These are phyloP conservation scores for Echiichthys vipera DNA, from an alignment of 2,797 vertebrate genomes.

Conservation along the genomic window DNA sequence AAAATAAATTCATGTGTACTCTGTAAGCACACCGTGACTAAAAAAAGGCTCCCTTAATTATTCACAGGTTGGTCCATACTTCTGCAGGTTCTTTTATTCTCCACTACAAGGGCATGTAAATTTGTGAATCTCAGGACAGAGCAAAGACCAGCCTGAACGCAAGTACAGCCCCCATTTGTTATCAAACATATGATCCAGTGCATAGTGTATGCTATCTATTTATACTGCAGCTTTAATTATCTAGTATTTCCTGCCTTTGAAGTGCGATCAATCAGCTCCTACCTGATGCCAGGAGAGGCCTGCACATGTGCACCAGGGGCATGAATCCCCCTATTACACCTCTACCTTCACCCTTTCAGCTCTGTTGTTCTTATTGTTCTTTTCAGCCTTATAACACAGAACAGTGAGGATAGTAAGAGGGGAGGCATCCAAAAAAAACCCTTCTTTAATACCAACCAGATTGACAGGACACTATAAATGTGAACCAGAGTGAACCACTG, in stretches of 20 bases:
- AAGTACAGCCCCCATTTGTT: slow-evolving; percentile 67
- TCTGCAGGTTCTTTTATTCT: slow-evolving; percentile 63
- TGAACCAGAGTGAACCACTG: not conserved
- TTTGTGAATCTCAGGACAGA: slow-evolving; percentile 71
- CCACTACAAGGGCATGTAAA: slow-evolving; percentile 76
- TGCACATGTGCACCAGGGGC: slow-evolving; percentile 64
- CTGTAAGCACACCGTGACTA: slow-evolving; percentile 6
- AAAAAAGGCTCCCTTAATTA: slow-evolving; percentile 46
- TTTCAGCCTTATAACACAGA: slow-evolving; percentile 35
- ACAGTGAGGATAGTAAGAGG: slow-evolving; percentile 11
- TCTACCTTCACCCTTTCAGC: slow-evolving; percentile 17
- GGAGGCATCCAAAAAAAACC: slow-evolving; percentile 8
- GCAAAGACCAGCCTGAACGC: slow-evolving; percentile 52
- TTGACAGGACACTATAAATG: not conserved
- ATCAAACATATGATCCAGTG: slow-evolving; percentile 67
- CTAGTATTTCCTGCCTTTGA: slow-evolving; percentile 80
- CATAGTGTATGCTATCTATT: slow-evolving; percentile 73
- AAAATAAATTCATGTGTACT: slow-evolving; percentile 31
- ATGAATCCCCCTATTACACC: slow-evolving; percentile 35
- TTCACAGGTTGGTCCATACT: slow-evolving; percentile 36
- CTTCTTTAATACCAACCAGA: slow-evolving; percentile 43
- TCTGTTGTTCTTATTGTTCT: slow-evolving; percentile 56
- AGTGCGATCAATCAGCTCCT: slow-evolving; percentile 80
- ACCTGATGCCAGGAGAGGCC: slow-evolving; percentile 78
- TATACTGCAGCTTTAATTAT: slow-evolving; percentile 80